phyloP scores from a whole-genome alignment of 1,140 invertebrate genomes.

The Bacillus rossius region DNA sequence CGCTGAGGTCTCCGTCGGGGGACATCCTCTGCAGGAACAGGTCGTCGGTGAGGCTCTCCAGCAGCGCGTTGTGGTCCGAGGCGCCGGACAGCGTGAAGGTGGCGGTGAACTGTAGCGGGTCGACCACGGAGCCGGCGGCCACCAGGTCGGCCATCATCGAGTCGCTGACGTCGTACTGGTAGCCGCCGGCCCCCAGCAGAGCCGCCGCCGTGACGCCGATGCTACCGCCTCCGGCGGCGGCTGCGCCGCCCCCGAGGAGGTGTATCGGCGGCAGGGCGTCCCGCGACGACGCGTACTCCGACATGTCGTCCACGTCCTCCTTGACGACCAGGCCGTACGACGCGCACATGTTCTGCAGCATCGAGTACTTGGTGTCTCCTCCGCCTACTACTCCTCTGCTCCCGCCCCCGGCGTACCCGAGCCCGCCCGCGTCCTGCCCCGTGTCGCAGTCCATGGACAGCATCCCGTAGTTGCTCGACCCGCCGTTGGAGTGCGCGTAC shows the following conservation, averaged over 20 bases:
- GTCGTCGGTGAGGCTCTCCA: slow-evolving; percentile 67
- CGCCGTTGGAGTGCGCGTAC: background rate
- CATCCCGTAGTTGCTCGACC: slow-evolving; percentile 48
- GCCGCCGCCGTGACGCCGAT: background rate
- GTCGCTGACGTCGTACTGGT: slow-evolving; percentile 58
- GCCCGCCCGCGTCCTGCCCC: slow-evolving; percentile 49
- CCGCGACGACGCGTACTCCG: background rate
- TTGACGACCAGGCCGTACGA: slow-evolving; percentile 73
- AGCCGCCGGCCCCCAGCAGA: background rate
- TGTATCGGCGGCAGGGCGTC: slow-evolving; percentile 40
- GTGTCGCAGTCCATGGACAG: slow-evolving; percentile 69
- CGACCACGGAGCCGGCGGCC: slow-evolving; percentile 63
- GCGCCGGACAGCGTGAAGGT: slow-evolving; percentile 70
- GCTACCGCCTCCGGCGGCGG: background rate
- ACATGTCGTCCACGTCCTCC: slow-evolving; percentile 55
- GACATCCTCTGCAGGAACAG: slow-evolving; percentile 62
- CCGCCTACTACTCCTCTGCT: slow-evolving; percentile 34
- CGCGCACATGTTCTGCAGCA: slow-evolving; percentile 68
- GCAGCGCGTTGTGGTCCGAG: slow-evolving; percentile 60
- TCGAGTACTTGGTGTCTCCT: slow-evolving; percentile 54
- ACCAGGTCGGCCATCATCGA: slow-evolving; percentile 76
- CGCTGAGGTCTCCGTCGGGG: slow-evolving; percentile 43
- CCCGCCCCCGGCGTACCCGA: slow-evolving; percentile 43
- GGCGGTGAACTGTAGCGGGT: slow-evolving; percentile 74
- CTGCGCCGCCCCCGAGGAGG: slow-evolving; percentile 1